A percentile compares a stretch with the other conserved stretches of the same genome.
phyloP scores from a whole-genome alignment of 2,113 vertebrate genomes.

The Noturus placidus region DNA sequence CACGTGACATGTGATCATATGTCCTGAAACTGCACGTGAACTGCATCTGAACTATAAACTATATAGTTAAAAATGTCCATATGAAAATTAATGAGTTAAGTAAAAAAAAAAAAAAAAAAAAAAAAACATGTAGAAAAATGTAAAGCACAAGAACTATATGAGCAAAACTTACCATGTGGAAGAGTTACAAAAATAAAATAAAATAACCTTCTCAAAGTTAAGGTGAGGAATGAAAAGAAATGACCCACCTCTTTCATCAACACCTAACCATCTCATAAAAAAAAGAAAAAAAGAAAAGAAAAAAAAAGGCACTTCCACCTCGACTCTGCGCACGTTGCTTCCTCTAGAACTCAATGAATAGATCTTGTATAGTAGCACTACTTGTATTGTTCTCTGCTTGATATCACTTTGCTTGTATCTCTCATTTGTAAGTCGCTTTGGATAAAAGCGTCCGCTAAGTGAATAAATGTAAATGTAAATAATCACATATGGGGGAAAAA shows the following conservation, averaged over 20 bases:
- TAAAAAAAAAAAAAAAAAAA: not conserved
- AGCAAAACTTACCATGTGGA: not conserved
- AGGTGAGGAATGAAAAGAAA: not conserved
- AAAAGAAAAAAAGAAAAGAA: too few species aligned
- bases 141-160: not conserved
- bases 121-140: not conserved
- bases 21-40: not conserved
- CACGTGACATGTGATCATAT: not conserved
- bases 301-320: too few species aligned
- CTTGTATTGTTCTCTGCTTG: too few species aligned
- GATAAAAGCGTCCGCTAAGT: too few species aligned
- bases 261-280: too few species aligned
- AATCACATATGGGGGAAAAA: not conserved
- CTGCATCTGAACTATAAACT: not conserved
- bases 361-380: too few species aligned
- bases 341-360: too few species aligned
- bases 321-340: too few species aligned
- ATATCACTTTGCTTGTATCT: too few species aligned
- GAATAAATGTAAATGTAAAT: too few species aligned
- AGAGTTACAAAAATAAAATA: not conserved
- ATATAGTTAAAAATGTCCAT: not conserved
- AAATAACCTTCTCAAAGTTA: not conserved
- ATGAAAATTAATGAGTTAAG: not conserved
- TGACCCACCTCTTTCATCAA: too few species aligned
- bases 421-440: too few species aligned